Evolutionary conservation across 1,140 invertebrate species (phyloP), one percentile per base, ranked within the genome.

Genomic region (Argopecten irradians): DNA sequence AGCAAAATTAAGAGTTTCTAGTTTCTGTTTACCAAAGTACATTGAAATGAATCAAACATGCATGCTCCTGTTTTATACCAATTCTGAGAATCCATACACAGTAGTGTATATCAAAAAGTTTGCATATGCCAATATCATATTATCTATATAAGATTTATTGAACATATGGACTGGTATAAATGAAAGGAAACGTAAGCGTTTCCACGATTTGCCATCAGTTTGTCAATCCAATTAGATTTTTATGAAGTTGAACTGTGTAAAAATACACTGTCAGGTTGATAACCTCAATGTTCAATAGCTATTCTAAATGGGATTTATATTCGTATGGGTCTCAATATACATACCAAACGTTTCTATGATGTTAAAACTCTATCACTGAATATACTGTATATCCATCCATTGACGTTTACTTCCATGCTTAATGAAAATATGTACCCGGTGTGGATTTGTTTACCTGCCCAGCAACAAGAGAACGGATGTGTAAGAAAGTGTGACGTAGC

Each of bases 361-460:
- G 41, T 55, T 36, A 33, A 46, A 55, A 85, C 43, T 82, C 33
- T 19, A 35, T 86, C 55, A 36, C 22, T 86, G 36, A 86, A 85
- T 84, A 32, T 82, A 84, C 84, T 71, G 88, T 85, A 89, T 86
- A 41, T 86, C 43, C 85, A 41, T 86, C 43, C 34, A 34, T 41
- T 41, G 85, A 34, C 32, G 35, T 41, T 86, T 39, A 19, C 33
- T 43, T 41, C 35, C 43, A 71, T 34, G 32, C 41, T 71, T 39
- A 28, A 87, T 55, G 86, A 82, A 34, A 71, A 71, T 71, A 71
- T 71, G 55, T 71, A 87, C 83, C 88, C 87, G 88, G 90, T 90
- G 89, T 85, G 83, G 83, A 87, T 89, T 90, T 92, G 92, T 93
- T 93, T 93, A 92, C 91, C 88, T 90, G 89, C 92, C 92, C 90